Base-by-base conservation (phyloP, 2,797 vertebrate genomes). In the Schizopygopsis malacanthus region DNA sequence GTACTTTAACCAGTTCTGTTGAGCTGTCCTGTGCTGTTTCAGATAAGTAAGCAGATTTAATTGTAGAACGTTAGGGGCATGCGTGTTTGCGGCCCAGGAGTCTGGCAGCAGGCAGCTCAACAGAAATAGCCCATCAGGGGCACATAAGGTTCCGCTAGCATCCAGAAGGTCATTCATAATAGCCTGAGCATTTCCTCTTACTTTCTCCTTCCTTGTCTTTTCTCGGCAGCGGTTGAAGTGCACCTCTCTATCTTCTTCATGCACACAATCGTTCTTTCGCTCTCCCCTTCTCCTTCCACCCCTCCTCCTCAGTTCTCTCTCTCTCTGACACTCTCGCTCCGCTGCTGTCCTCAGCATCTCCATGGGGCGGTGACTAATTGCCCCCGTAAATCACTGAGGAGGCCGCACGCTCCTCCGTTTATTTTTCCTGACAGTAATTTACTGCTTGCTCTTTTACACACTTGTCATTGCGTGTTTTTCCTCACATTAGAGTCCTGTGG, bases 371-470 rank as follows among this genome's bases (percentile, higher is more conserved):
- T 97, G 96, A 96, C 96, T 99, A 99, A 99, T 99, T 98, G 98
- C 97, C 97, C 97, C 98, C 95, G 98, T 99, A 99, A 98, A 99
- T 99, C 98, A 99, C 96, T 54, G 93, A 89, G 90, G 95, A 83
- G 93, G 96, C 96, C 94, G 92, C 91, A 93, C 93, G 96, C 88
- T 96, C 94, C 95, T 96, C 96, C 97, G 97, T 98, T 99, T 99
- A 98, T 97, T 99, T 98, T 97, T 97, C 93, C 96, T 97, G 98
- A 99, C 98, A 99, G 98, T 99, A 99, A 99, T 99, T 98, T 98
- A 99, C 96, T 98, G 97, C 97, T 97, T 98, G 98, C 97, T 99
- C 98, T 99, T 99, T 99, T 98, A 97, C 97, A 98, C 97, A 98
- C 98, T 98, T 99, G 98, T 99, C 98, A 99, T 95, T 93, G 96